A percentile compares a stretch with the other conserved stretches of the same genome.
phyloP scores from a whole-genome alignment of 2,113 vertebrate genomes.

The Hippocampus mohnikei region DNA sequence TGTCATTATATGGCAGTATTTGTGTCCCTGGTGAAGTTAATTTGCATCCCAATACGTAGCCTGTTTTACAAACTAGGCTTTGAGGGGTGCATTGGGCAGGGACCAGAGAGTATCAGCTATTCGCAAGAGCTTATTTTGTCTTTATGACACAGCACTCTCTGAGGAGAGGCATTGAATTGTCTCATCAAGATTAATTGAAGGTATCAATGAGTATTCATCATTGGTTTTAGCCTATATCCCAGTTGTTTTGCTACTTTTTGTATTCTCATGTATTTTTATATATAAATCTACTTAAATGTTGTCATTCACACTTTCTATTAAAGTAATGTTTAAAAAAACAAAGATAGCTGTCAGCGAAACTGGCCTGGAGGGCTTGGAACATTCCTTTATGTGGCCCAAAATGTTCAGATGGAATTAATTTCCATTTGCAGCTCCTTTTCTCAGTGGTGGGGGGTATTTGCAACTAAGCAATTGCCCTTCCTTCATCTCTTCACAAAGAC shows the following conservation, averaged over 20 bases:
- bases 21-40: constrained; percentile 42
- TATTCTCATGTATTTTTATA: constrained; percentile 80
- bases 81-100: constrained; percentile 56
- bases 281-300: constrained; percentile 77
- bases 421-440: constrained; percentile 47
- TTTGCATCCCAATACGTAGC: constrained; percentile 35
- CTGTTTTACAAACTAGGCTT: constrained; percentile 40
- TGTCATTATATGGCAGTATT: constrained; percentile 60
- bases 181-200: constrained; percentile 65
- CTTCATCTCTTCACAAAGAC: constrained; percentile 38
- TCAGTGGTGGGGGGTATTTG: constrained; percentile 10
- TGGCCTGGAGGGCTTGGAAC: constrained; percentile 53
- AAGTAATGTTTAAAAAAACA: constrained; percentile 75
- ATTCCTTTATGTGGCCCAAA: constrained; percentile 53
- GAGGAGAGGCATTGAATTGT: constrained; percentile 45
- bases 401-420: constrained; percentile 42
- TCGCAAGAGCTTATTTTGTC: constrained; percentile 32
- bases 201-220: constrained; percentile 67
- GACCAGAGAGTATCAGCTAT: constrained; percentile 64
- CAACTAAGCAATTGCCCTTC: constrained; percentile 34
- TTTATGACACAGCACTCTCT: constrained; percentile 54
- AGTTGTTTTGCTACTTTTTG: constrained; percentile 78
- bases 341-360: constrained; percentile 64
- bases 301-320: constrained; percentile 78
- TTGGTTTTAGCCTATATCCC: constrained; percentile 69